Conservation (phyloP, 2,113 vertebrate genomes). For the Typhlomys cinereus region DNA sequence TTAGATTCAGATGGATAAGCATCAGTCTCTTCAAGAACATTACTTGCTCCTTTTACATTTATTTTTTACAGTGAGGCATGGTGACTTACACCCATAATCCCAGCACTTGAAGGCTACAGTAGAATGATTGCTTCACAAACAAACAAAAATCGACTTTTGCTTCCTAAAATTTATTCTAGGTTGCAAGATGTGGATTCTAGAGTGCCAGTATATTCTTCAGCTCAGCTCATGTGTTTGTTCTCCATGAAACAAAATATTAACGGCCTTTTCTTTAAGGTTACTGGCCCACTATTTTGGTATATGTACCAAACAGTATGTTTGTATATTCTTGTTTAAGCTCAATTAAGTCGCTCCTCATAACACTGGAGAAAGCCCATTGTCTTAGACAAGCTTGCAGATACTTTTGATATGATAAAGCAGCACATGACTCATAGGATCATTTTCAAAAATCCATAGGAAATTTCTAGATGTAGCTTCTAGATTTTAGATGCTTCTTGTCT, state of each 20-base stretch:
- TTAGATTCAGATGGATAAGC: neutral
- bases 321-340: neutral
- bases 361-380: neutral
- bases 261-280: neutral
- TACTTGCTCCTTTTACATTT: conserved; percentile 17
- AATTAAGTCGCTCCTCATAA: neutral
- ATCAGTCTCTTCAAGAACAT: conserved; percentile 35
- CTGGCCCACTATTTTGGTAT: accelerated
- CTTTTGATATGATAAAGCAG: neutral
- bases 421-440: neutral
- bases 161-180: conserved; percentile 60
- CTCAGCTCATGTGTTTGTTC: neutral
- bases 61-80: neutral
- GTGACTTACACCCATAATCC: neutral
- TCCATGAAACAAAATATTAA: neutral
- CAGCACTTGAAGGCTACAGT: neutral
- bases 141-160: conserved; percentile 37
- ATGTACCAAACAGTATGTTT: too few species aligned
- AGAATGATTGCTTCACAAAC: neutral
- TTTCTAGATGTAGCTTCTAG: too few species aligned
- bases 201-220: neutral
- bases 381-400: neutral
- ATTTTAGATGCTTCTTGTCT: neutral
- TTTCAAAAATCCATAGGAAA: neutral
- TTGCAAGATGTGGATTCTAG: neutral